A percentile compares a stretch with the other conserved stretches of the same genome.
These are phyloP conservation scores for Percina caprodes DNA, from an alignment of 2,113 vertebrate genomes.

Conservation along the genomic window DNA sequence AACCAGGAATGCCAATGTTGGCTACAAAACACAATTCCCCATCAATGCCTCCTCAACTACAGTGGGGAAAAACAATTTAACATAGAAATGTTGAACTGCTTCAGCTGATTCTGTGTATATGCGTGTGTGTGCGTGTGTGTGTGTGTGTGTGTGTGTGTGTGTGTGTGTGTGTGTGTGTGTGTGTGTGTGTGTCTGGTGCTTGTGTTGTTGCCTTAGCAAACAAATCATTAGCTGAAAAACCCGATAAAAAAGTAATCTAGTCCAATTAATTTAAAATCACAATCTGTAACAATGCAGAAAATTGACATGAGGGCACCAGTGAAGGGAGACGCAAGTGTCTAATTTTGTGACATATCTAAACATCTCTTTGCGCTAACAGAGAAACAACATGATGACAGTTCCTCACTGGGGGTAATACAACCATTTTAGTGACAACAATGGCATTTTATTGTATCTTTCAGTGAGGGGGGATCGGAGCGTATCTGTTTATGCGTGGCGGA, in stretches of 20 bases:
- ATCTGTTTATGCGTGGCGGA: conserved; percentile 65
- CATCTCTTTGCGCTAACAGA: conserved; percentile 32
- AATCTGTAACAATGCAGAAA: conserved; percentile 44
- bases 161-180: neutral
- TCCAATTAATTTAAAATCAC: conserved; percentile 55
- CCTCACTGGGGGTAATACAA: conserved; percentile 48
- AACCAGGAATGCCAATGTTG: conserved; percentile 4
- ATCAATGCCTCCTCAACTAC: conserved; percentile 6
- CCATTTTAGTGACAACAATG: conserved; percentile 55
- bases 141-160: neutral
- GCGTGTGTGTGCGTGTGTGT: neutral
- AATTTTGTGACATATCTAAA: conserved; percentile 49
- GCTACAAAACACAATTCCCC: conserved; percentile 16
- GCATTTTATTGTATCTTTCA: conserved; percentile 55
- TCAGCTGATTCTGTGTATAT: neutral
- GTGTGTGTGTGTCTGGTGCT: neutral
- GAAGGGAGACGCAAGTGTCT: conserved; percentile 31
- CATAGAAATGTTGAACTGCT: too few species aligned
- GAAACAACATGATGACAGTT: conserved; percentile 40
- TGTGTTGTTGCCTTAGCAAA: conserved; percentile 30
- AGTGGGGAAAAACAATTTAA: neutral
- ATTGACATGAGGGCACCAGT: conserved; percentile 26
- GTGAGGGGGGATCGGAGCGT: conserved; percentile 40
- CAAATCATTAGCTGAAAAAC: conserved; percentile 51
- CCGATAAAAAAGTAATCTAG: conserved; percentile 46